Conservation (phyloP, 1,140 invertebrate species). For the Oncopodura yosiiana region DNA sequence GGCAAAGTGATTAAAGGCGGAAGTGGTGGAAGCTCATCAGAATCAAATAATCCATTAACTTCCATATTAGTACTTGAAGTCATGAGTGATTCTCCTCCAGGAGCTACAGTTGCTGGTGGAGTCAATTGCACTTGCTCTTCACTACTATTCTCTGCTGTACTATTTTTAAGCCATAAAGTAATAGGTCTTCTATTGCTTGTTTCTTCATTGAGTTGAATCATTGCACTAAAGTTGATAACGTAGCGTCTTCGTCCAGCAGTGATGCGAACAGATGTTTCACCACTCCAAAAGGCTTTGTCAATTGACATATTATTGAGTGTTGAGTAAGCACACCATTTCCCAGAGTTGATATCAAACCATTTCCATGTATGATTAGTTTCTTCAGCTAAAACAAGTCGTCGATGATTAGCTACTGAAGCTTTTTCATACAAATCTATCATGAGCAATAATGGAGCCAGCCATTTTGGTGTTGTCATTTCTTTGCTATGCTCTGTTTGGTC, state of each 20-base stretch:
- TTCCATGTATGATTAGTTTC: constrained; percentile 58
- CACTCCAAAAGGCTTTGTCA: constrained; percentile 70
- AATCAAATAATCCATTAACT: too few relatives aligned
- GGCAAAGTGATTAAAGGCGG: too few relatives aligned
- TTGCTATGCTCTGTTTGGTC: too few relatives aligned
- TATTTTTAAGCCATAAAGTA: constrained; percentile 55
- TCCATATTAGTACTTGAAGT: too few relatives aligned
- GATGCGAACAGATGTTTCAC: constrained; percentile 61
- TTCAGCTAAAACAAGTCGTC: constrained; percentile 60
- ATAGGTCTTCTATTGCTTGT: constrained; percentile 73
- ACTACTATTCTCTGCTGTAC: constrained; percentile 31
- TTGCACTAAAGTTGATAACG: constrained; percentile 66
- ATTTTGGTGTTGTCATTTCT: constrained; percentile 57
- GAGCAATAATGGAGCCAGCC: constrained; percentile 66
- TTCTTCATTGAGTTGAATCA: constrained; percentile 72
- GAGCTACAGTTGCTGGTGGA: too few relatives aligned
- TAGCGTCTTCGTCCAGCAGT: constrained; percentile 65
- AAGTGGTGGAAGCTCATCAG: too few relatives aligned
- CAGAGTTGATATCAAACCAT: constrained; percentile 73
- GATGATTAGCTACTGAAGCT: constrained; percentile 57
- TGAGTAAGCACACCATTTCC: constrained; percentile 70
- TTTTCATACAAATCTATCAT: constrained; percentile 74
- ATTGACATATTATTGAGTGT: constrained; percentile 66
- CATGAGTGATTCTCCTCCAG: background rate
- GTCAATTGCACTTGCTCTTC: background rate